phyloP scores from a whole-genome alignment of 2,113 vertebrate genomes.

The Sclerurus mexicanus region DNA sequence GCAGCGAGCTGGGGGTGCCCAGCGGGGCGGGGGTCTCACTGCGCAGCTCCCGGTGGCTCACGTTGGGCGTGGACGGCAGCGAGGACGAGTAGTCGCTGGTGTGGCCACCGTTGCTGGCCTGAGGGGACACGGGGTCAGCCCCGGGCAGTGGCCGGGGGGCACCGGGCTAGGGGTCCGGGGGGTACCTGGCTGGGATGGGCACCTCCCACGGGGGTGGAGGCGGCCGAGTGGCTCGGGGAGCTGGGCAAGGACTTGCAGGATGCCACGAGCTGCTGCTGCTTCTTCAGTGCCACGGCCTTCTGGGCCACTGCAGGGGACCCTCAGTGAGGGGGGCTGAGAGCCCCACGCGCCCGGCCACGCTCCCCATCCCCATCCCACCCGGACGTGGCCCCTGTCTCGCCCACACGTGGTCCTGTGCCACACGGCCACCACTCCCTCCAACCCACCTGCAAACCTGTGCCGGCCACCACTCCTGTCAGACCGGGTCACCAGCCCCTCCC shows the following conservation, averaged over 20 bases:
- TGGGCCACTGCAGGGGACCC: conserved; percentile 79
- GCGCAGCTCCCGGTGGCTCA: conserved; percentile 89
- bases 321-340: background rate
- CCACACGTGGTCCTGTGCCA: accelerated
- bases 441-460: background rate
- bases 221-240: conserved; percentile 90
- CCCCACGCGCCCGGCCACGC: no score
- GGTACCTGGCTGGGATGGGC: background rate
- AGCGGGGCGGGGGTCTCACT: conserved; percentile 69
- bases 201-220: conserved; percentile 85
- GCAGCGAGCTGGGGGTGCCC: conserved; percentile 79
- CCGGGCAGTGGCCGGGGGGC: accelerated
- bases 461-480: no score
- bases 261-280: conserved; percentile 86
- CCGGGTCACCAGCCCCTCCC: no score
- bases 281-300: conserved; percentile 86
- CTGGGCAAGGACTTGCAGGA: conserved; percentile 95
- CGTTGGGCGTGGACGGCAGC: conserved; percentile 91
- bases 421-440: background rate
- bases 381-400: background rate
- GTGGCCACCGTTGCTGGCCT: conserved; percentile 91
- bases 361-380: background rate
- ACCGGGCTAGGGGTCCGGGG: background rate
- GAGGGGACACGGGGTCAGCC: background rate
- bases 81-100: conserved; percentile 88